These are phyloP conservation scores for Alces alces DNA, from an alignment of 2,113 vertebrate genomes.

Conservation along the genomic window DNA sequence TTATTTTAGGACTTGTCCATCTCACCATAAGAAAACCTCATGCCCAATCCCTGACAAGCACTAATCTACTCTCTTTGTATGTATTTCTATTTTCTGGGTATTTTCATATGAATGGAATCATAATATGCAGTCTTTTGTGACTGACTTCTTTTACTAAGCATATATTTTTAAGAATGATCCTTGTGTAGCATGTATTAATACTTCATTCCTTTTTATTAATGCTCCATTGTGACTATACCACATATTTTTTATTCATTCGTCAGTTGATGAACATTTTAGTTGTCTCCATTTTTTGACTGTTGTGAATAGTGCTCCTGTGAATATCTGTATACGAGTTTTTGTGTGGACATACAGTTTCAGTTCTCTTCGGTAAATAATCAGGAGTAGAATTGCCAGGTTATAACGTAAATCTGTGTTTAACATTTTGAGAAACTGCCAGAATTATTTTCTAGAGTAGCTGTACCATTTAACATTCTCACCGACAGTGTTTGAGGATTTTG, in stretches of 20 bases:
- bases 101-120: constrained; percentile 2
- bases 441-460: neutral
- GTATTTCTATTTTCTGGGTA: constrained; percentile 17
- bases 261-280: neutral
- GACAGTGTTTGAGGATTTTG: neutral
- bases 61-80: neutral
- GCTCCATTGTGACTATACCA: neutral
- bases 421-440: neutral
- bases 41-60: neutral
- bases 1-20: neutral
- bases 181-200: neutral
- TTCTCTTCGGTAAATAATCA: constrained; percentile 4
- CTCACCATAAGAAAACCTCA: neutral
- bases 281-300: neutral
- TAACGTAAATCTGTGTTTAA: neutral
- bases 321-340: constrained; percentile 1
- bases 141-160: neutral
- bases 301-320: neutral
- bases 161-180: neutral
- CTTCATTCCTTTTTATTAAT: neutral
- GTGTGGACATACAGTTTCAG: neutral
- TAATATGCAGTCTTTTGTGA: neutral
- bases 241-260: neutral
- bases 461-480: neutral
- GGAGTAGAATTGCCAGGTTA: neutral